Conservation (phyloP, 2,888 invertebrate species). For the Ophion ventricosus region DNA sequence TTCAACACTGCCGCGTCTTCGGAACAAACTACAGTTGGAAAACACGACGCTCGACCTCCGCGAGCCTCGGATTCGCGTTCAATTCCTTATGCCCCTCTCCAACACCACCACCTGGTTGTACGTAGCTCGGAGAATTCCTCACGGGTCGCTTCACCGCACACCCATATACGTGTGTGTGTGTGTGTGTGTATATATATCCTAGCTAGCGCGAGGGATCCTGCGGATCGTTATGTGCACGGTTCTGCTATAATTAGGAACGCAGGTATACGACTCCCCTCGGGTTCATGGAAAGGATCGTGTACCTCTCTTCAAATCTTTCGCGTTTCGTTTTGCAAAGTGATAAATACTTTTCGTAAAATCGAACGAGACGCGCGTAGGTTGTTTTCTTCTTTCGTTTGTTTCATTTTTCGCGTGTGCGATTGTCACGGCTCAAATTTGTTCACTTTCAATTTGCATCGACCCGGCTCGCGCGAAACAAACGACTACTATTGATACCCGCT, state of each 20-base stretch:
- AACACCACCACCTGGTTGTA: slow-evolving; percentile 56
- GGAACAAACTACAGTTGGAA: slow-evolving; percentile 40
- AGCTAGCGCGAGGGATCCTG: slow-evolving; percentile 35
- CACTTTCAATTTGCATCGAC: slow-evolving; percentile 51
- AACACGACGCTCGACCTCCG: slow-evolving; percentile 35
- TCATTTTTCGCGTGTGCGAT: not conserved
- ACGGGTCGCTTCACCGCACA: slow-evolving; percentile 2
- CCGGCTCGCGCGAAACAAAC: slow-evolving; percentile 40
- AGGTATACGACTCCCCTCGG: slow-evolving; percentile 4
- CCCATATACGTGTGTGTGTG: not conserved
- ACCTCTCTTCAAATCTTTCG: slow-evolving; percentile 20
- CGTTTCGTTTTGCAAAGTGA: no score
- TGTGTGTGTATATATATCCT: not conserved
- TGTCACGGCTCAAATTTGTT: slow-evolving; percentile 17
- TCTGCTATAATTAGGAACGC: slow-evolving; percentile 5
- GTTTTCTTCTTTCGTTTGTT: not conserved
- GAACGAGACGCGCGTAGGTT: not conserved
- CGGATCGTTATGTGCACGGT: slow-evolving; percentile 19
- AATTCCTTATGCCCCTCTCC: slow-evolving; percentile 43
- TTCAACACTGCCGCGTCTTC: slow-evolving; percentile 21
- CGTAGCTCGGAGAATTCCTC: slow-evolving; percentile 48
- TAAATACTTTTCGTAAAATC: no score
- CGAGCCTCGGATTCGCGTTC: slow-evolving; percentile 51
- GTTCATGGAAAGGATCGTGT: slow-evolving; percentile 42
- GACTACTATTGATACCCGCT: not conserved